Conservation (phyloP, 2,113 vertebrate species). For the Hucho hucho region DNA sequence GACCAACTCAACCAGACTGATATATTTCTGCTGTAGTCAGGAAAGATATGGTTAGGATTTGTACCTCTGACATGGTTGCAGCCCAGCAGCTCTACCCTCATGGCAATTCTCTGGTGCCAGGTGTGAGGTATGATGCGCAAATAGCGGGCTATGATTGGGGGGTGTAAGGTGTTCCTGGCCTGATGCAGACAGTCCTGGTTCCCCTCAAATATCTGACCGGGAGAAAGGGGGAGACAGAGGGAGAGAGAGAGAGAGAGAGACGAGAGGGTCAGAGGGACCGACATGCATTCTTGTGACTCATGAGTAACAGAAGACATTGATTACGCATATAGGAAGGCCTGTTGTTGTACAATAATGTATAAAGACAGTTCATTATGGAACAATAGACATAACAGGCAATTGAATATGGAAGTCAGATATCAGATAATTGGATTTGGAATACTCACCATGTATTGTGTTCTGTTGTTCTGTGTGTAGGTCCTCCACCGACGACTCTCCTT, state of each 20-base stretch:
- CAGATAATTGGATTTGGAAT: neutral
- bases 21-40: neutral
- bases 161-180: conserved; percentile 79
- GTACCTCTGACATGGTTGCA: conserved; percentile 71
- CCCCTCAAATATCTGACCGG: conserved; percentile 77
- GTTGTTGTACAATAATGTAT: neutral
- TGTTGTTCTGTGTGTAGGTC: conserved; percentile 74
- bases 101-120: conserved; percentile 76
- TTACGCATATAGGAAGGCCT: neutral
- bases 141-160: conserved; percentile 75
- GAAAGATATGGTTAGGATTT: conserved; percentile 8
- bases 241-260: neutral
- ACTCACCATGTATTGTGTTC: conserved; percentile 44
- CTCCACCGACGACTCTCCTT: conserved; percentile 80
- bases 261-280: neutral
- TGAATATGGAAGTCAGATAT: neutral
- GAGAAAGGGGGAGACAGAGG: neutral
- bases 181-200: conserved; percentile 74
- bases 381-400: neutral
- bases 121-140: conserved; percentile 77
- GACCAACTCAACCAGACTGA: neutral
- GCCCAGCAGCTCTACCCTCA: conserved; percentile 80
- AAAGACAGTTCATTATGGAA: neutral
- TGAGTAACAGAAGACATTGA: neutral
- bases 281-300: neutral